phyloP scores from a whole-genome alignment of 2,888 invertebrate species.

The Tortricodes alternella region DNA sequence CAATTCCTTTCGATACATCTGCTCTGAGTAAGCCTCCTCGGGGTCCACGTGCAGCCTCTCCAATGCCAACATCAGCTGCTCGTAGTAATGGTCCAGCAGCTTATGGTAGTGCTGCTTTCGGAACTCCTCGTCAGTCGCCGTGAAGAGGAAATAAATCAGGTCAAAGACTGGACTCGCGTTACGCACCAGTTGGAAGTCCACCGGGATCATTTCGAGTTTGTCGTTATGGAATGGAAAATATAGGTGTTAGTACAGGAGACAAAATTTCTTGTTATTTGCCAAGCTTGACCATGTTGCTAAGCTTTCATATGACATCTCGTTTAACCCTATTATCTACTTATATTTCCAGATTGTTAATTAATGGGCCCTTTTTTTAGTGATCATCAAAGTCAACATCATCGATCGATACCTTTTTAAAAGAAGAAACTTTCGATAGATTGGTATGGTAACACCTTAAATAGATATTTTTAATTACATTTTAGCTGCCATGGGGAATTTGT shows the following conservation, averaged over 20 bases:
- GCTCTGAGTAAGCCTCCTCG: conserved; percentile 38
- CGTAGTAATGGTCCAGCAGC: conserved; percentile 45
- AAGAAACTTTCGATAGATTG: too few relatives aligned
- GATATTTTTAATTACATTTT: too few relatives aligned
- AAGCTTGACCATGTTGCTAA: too few relatives aligned
- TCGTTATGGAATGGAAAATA: conserved; percentile 40
- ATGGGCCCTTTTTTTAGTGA: too few relatives aligned
- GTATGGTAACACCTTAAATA: too few relatives aligned
- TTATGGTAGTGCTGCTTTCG: conserved; percentile 36
- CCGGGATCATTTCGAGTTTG: conserved; percentile 34
- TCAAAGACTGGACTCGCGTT: conserved; percentile 36
- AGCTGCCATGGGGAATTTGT: too few relatives aligned
- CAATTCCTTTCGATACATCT: conserved; percentile 43
- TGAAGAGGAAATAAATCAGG: conserved; percentile 45
- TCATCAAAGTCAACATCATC: too few relatives aligned
- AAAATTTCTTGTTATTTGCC: too few relatives aligned
- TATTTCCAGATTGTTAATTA: too few relatives aligned
- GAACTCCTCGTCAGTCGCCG: conserved; percentile 45
- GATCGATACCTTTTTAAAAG: too few relatives aligned
- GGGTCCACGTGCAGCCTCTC: conserved; percentile 37
- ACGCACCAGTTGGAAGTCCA: conserved; percentile 45
- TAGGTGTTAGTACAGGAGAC: not conserved
- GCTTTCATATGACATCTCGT: too few relatives aligned
- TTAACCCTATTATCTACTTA: too few relatives aligned
- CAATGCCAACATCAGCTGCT: conserved; percentile 37